phyloP scores from a whole-genome alignment of 2,888 invertebrate species.

The Archips xylosteana region DNA sequence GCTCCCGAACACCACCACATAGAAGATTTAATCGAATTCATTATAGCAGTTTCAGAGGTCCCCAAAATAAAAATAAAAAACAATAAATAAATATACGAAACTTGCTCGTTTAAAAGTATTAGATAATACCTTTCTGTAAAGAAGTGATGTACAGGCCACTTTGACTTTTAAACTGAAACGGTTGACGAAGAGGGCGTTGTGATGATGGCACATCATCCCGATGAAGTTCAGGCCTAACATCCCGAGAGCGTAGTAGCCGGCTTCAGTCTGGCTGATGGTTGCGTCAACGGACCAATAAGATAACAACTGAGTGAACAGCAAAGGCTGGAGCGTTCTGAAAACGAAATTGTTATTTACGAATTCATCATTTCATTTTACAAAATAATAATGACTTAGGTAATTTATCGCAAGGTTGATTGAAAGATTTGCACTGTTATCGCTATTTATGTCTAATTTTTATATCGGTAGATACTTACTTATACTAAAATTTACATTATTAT shows the following conservation, averaged over 20 bases:
- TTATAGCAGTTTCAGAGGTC: too few species aligned
- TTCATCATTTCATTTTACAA: background rate
- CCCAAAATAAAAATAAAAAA: too few species aligned
- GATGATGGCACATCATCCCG: conserved; percentile 88
- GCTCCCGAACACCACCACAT: too few species aligned
- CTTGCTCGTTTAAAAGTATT: too few species aligned
- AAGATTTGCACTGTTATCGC: conserved; percentile 4
- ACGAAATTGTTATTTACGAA: background rate
- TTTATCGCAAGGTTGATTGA: conserved; percentile 12
- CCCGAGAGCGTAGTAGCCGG: conserved; percentile 83
- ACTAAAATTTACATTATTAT: background rate
- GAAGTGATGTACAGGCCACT: conserved; percentile 89
- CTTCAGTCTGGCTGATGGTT: conserved; percentile 70
- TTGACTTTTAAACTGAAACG: conserved; percentile 89
- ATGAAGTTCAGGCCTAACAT: conserved; percentile 80
- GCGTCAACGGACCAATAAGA: conserved; percentile 81
- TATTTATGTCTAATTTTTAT: conserved; percentile 10
- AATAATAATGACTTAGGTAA: conserved; percentile 2
- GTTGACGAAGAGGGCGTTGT: conserved; percentile 87
- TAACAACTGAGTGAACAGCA: conserved; percentile 81
- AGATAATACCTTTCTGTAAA: conserved; percentile 90
- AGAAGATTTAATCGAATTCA: too few species aligned
- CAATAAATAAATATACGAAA: too few species aligned
- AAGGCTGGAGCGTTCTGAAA: conserved; percentile 81
- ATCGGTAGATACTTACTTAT: conserved; percentile 1